Evolutionary conservation across 2,888 invertebrate genomes (phyloP), one percentile per base, ranked within the genome.

Genomic region (Bruchidius siliquastri): DNA sequence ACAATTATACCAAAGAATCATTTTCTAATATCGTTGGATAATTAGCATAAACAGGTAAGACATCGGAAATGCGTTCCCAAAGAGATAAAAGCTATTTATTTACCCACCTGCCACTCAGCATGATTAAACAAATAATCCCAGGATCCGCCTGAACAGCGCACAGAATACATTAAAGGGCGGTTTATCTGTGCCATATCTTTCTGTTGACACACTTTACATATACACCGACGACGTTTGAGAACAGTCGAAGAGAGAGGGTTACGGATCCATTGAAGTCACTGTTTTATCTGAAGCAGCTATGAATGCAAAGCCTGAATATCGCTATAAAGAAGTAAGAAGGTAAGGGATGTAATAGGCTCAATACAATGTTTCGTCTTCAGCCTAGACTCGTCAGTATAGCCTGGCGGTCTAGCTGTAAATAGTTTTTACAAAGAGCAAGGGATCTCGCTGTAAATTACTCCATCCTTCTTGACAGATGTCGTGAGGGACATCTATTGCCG

Each of bases 11-110:
- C 49, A 13, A 8, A 18, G 49, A 49, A 49, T 49, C 18, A 49
- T 49, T 30, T 30, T 30, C 49, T 13, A 49, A 49, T 49, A 49
- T 3, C 18, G 13, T 49, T 13, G 8, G 49, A 18, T 18, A 49
- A 49, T 49, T 49, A 49, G 49, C 49, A 49, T 49, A 49, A 22
- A 8, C 73, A 73, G 73, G 73, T 73, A 73, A 73, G 71, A 73
- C 71, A 73, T 73, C 71, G 30, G 68, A 66, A 68, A 71, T 71
- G 30, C 69, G 68, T 71, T 71, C 71, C 73, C 69, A 71, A 69
- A 71, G 73, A 69, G 69, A 73, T 71, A 73, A 71, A 73, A 69
- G 73, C 73, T 71, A 73, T 73, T 71, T 73, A 30, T 73, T 73
- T 71, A 73, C 71, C 71, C 73, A 73, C 71, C 73, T 73, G 73